phyloP scores from a whole-genome alignment of 2,113 vertebrate species.

The Typhlomys cinereus region DNA sequence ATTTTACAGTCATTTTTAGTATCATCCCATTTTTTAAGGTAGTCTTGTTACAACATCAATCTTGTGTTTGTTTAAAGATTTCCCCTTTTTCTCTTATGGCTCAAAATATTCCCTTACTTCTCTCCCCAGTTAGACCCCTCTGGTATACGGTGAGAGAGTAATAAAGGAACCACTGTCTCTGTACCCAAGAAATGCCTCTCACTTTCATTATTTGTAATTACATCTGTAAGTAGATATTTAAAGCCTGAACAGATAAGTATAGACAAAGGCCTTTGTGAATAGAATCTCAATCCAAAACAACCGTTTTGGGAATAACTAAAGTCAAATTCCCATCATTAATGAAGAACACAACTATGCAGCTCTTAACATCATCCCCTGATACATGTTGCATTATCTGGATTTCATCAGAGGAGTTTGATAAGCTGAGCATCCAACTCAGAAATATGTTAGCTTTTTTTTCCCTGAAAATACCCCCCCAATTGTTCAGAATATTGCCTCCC shows the following conservation, averaged over 20 bases:
- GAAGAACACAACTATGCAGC: not conserved
- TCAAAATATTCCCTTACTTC: not conserved
- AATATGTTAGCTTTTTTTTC: not conserved
- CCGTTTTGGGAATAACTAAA: not conserved
- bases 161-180: not conserved
- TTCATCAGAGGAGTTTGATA: not conserved
- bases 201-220: not conserved
- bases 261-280: not conserved
- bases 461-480: not conserved
- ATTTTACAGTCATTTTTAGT: conserved; percentile 39
- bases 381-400: not conserved
- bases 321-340: not conserved
- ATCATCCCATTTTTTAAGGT: not conserved
- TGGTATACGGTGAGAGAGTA: not conserved
- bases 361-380: not conserved
- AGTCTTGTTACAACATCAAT: not conserved
- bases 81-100: not conserved
- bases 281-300: not conserved
- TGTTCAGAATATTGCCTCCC: not conserved
- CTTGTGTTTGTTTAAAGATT: conserved; percentile 15
- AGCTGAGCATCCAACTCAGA: not conserved
- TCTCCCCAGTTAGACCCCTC: not conserved
- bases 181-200: conserved; percentile 12
- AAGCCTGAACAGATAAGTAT: not conserved
- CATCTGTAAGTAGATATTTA: not conserved